Evolutionary conservation across 2,797 vertebrate genomes (phyloP), one percentile per base, ranked within the genome.

Genomic region (Sebastes trivittatus): DNA sequence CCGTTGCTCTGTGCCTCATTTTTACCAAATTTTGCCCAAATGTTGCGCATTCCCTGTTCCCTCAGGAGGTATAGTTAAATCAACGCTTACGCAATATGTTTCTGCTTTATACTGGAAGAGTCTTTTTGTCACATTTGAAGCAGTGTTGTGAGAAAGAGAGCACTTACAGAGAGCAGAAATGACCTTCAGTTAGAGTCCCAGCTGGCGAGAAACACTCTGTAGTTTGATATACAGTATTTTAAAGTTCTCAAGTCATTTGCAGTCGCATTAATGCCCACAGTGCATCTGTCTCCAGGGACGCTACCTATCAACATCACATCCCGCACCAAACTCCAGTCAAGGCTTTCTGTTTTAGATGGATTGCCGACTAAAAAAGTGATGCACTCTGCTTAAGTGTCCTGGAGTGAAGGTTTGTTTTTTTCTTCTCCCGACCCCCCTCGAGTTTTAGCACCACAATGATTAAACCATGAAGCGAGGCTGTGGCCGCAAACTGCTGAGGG

Each of bases 311-410:
- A 62, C 82, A 78, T 83, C 76, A 56, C 72, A 52, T 73, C 67
- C 69, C 36, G 55, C 34, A 70, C 80, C 62, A 60, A 79, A 82
- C 85, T 36, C 77, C 56, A 59, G 81, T 34, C 74, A 74, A 80
- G 32, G 70, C 58, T 90, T 78, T 87, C 42, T 66, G 27, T 78
- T 81, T 82, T 20, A 22, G 63, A 76, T 38, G 34, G 23, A 20
- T 67, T 65, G 63, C 58, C 3, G 2, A 29, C 82, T 83, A 46
- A 82, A 23, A 89, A 89, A 82, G 72, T 72, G 72, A 82, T 87
- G 89, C 92, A 92, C 91, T 94, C 87, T 88, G 77, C 68, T 54
- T 82, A 77, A 92, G 89, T 91, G 91, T 93, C 76, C 59, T 30
- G 52, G 9, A 81, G 52, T 78, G 63, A 88, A 83, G 64, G 46